Percentiles rank a stretch among this genome's conserved stretches.
phyloP scores from a whole-genome alignment of 1,140 invertebrate genomes.

The Macrobrachium nipponense region DNA sequence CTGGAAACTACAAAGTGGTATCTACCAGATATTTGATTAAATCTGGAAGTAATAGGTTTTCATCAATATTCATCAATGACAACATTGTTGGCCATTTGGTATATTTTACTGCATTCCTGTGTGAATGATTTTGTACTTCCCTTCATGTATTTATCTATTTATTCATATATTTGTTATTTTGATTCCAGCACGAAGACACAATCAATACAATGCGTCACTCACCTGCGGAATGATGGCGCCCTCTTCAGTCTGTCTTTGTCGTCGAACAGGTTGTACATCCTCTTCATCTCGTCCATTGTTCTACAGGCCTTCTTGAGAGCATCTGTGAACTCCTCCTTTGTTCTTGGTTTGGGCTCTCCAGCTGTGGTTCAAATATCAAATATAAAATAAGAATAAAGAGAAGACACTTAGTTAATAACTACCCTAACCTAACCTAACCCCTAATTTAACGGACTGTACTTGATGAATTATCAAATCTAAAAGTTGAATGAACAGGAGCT shows the following conservation, averaged over 20 bases:
- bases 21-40: no score
- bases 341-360: slow-evolving; percentile 63
- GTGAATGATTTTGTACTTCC: no score
- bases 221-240: slow-evolving; percentile 67
- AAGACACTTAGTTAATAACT: no score
- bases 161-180: not conserved
- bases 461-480: no score
- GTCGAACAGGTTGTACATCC: slow-evolving; percentile 60
- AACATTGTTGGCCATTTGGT: no score
- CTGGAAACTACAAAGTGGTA: no score
- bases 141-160: not conserved
- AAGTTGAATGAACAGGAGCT: no score
- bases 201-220: not conserved
- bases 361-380: slow-evolving; percentile 27
- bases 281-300: slow-evolving; percentile 64
- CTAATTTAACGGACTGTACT: no score
- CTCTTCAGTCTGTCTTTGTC: slow-evolving; percentile 65
- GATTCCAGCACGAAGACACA: not conserved
- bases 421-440: no score
- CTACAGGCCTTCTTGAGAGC: slow-evolving; percentile 61
- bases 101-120: no score
- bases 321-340: slow-evolving; percentile 65
- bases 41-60: no score
- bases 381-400: not conserved
- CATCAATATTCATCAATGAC: no score